Base-by-base conservation (phyloP, 2,113 vertebrate species). In the Ctenodactylus gundi region DNA sequence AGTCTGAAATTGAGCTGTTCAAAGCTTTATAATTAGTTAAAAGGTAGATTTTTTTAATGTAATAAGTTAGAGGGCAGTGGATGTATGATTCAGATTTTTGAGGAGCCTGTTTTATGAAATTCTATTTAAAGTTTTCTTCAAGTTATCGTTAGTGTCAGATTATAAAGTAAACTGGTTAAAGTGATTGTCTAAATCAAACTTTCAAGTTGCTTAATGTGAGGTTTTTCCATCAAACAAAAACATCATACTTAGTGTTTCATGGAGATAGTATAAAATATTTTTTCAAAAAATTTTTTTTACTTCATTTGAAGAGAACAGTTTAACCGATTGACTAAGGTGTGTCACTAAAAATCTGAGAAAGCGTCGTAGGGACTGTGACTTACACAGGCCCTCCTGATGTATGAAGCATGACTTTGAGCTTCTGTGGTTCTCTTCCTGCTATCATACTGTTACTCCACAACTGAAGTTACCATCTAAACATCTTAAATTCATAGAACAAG, bases 81-180 rank as follows among this genome's bases (percentile, higher is more conserved):
- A 57, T 77, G 76, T 6, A n/a, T 87, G 94, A 46, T 75, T 96
- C 8, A 85, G 78, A 76, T 93, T 94, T 91, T 83, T 81, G 41
- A 97, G 64, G 67, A 85, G 3, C 3, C 15, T 72, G 3, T 51
- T 88, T 81, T 92, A 18, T 90, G 73, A 93, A 31, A 92, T 72
- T 93, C 34, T n/a, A 27, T 88, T 93, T 83, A 78, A 67, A 76
- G 55, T 95, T 95, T 93, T 36, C 70, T 93, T 84, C 70, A 91
- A 18, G 13, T 91, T 94, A 6, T 77, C 65, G 92, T 91, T 92
- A 93, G 76, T 88, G 58, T 36, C 64, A 97, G 20, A 72, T 90
- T 78, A 46, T 17, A 91, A 91, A 53, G 60, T 95, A 81, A 95
- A 96, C 36, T 41, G 39, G 13, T 92, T 97, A 78, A 70, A 96